Evolutionary conservation across 2,888 invertebrate species (phyloP), one percentile per base, ranked within the genome.

Genomic region (Tetranychus piercei): DNA sequence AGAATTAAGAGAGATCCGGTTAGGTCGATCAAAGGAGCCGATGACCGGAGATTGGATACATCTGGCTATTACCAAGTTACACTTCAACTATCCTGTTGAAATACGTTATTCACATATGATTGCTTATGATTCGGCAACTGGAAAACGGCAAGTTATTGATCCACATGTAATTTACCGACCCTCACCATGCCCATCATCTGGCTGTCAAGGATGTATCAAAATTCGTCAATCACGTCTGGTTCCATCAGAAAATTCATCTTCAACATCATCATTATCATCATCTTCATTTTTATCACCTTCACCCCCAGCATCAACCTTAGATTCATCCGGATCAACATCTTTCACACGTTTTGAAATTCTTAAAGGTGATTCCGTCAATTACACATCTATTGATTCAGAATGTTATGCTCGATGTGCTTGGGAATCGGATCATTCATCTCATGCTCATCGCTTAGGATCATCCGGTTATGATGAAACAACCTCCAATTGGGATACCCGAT

Each of bases 1-100:
- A 22, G 79, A 79, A 67, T 78, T 79, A 1, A 67, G 74, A 9
- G 78, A 76, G 3, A 76, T 80, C 2, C 76, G 65, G n/a, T 69
- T 69, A 11, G 80, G 79, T 15, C 77, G 77, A 45, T 79, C 79
- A 73, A 44, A 43, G 18, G 44, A 23, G 15, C n/a, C 44, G 9
- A 75, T 78, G 74, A 23, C 69, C 1, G 34, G 34, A 69, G 76
- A 76, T 66, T 75, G 76, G 7, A 71, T 77, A 73, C 72, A 76
- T 44, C 11, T 78, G 18, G 77, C 77, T 18, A 55, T 78, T 18
- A 78, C 74, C 15, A 71, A 71, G 6, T 34, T 71, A 18, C 23
- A 44, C 20, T 71, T 71, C 20, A 71, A 71, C 11, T 11, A 20
- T 69, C 20, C 69, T 11, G 43, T 23, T 71, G 71, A 44, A n/a